Evolutionary conservation across 1,140 invertebrate species (phyloP).

Genomic region (Tachypleus tridentatus): DNA sequence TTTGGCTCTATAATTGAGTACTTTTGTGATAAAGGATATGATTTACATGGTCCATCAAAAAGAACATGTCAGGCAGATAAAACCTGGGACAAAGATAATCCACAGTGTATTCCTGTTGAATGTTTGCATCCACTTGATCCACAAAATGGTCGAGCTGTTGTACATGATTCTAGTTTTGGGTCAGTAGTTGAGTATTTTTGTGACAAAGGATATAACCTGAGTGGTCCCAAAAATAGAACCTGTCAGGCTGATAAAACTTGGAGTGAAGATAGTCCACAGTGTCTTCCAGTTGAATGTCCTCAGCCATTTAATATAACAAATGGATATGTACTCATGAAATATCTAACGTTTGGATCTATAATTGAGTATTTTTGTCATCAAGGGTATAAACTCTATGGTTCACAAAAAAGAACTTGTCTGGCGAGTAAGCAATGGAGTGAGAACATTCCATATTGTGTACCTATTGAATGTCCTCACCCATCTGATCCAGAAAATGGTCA

Average conservation of each 20-base stretch:
- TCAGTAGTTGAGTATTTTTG: constrained; percentile 60
- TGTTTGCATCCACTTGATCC: constrained; percentile 20
- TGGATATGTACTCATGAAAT: constrained; percentile 58
- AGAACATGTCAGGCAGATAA: constrained; percentile 13
- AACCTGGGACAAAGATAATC: constrained; percentile 16
- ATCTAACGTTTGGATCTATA: constrained; percentile 60
- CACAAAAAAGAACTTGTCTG: constrained; percentile 49
- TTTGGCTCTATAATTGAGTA: constrained; percentile 29
- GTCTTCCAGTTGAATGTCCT: constrained; percentile 41
- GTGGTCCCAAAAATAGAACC: constrained; percentile 36
- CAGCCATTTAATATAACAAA: constrained; percentile 53
- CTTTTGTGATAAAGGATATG: constrained; percentile 34
- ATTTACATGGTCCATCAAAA: constrained; percentile 19
- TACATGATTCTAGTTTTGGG: constrained; percentile 29
- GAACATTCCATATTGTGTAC: constrained; percentile 36
- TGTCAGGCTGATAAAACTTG: constrained; percentile 58
- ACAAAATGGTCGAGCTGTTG: background rate
- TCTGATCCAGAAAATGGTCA: constrained; percentile 17
- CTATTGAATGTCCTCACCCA: constrained; percentile 23
- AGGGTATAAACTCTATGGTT: constrained; percentile 66
- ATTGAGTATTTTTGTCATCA: constrained; percentile 61
- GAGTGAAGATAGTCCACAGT: constrained; percentile 61
- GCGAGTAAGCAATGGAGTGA: constrained; percentile 71
- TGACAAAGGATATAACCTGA: constrained; percentile 63
- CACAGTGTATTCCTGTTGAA: constrained; percentile 26